A percentile compares a stretch with the other conserved stretches of the same genome.
Conservation (phyloP, 1,140 invertebrate species). For the Condylostylus longicornis region DNA sequence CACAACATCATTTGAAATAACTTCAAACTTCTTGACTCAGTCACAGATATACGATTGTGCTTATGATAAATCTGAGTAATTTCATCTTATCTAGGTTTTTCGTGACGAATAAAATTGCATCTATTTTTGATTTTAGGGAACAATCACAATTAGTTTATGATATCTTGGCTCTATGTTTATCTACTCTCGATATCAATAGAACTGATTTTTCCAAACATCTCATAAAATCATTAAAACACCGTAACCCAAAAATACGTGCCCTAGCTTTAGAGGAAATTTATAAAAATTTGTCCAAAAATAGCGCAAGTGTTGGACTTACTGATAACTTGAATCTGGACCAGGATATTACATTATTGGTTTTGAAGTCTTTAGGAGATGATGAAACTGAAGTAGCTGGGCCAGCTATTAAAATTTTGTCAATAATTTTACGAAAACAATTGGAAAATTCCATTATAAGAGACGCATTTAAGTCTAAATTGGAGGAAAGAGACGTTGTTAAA, state of each 20-base stretch:
- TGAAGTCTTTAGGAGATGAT: conserved; percentile 16
- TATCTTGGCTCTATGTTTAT: conserved; percentile 39
- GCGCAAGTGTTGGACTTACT: neutral
- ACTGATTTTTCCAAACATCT: conserved; percentile 34
- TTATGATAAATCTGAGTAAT: conserved; percentile 14
- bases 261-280: conserved; percentile 37
- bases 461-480: conserved; percentile 14
- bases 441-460: conserved; percentile 18
- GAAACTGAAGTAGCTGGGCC: conserved; percentile 11
- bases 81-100: neutral
- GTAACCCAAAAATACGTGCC: conserved; percentile 34
- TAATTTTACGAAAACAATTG: conserved; percentile 21
- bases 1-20: conserved; percentile 23
- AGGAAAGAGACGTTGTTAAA: conserved; percentile 15
- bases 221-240: conserved; percentile 38
- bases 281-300: conserved; percentile 7
- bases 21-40: conserved; percentile 23
- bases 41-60: conserved; percentile 33
- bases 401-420: conserved; percentile 16
- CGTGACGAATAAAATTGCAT: neutral
- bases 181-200: conserved; percentile 36
- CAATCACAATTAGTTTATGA: conserved; percentile 41
- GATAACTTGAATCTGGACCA: conserved; percentile 1
- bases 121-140: conserved; percentile 29
- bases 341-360: neutral